Evolutionary conservation across 2,888 invertebrate species (phyloP).

Genomic region (Tetrapedia diversipes): DNA sequence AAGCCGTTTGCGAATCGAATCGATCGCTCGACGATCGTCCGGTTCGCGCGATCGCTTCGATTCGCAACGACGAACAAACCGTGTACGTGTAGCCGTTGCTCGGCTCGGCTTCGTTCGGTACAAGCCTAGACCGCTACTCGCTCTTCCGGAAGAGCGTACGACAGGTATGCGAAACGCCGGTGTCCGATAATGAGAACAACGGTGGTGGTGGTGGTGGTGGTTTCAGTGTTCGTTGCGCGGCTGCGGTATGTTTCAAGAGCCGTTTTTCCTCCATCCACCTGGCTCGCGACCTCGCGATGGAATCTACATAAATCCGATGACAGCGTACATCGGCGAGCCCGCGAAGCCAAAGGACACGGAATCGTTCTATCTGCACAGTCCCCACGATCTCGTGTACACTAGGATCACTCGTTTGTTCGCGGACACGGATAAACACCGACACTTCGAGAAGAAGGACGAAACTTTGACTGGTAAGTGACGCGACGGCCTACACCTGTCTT

Average conservation of each 20-base stretch:
- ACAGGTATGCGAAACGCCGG: conserved; percentile 44
- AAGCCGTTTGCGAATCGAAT: not conserved
- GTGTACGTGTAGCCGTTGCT: too few relatives aligned
- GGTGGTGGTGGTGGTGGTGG: conserved; percentile 41
- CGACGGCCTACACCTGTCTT: conserved; percentile 73
- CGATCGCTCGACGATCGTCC: not conserved
- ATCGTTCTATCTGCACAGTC: conserved; percentile 93
- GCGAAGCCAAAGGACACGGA: conserved; percentile 82
- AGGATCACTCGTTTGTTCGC: conserved; percentile 93
- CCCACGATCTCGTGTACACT: conserved; percentile 91
- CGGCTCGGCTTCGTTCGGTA: not conserved
- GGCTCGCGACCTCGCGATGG: conserved; percentile 88
- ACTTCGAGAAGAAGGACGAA: conserved; percentile 79
- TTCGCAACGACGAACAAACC: not conserved
- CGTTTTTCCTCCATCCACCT: conserved; percentile 81
- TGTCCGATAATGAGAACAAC: conserved; percentile 31
- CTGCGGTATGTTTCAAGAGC: conserved; percentile 81
- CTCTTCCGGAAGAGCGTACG: conserved; percentile 56
- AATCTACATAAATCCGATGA: conserved; percentile 93
- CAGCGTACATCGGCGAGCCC: conserved; percentile 79
- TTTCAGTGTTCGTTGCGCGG: conserved; percentile 77
- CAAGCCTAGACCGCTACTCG: conserved; percentile 11
- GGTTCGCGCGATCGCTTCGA: conserved; percentile 2
- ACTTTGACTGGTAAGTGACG: conserved; percentile 81
- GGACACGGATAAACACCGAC: conserved; percentile 75